phyloP scores from a whole-genome alignment of 2,113 vertebrate species.

The Lanius collurio region DNA sequence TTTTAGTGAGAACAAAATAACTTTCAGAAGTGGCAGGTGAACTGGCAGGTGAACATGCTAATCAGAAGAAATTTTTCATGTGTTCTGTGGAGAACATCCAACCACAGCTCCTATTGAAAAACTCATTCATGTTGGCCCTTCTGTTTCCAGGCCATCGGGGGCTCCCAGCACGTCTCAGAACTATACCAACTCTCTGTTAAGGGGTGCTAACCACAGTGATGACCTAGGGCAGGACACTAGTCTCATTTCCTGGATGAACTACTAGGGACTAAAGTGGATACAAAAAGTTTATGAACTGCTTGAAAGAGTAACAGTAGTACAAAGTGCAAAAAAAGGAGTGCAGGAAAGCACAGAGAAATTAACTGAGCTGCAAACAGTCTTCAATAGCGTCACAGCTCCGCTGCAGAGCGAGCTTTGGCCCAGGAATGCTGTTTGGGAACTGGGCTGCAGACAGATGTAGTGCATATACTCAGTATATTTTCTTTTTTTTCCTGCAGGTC shows the following conservation, averaged over 20 bases:
- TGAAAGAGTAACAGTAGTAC: slow-evolving; percentile 71
- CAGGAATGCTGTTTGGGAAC: slow-evolving; percentile 8
- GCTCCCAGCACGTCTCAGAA: slow-evolving; percentile 51
- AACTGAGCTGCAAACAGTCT: slow-evolving; percentile 54
- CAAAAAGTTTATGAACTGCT: slow-evolving; percentile 74
- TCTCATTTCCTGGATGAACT: slow-evolving; percentile 55
- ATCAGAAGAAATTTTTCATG: slow-evolving; percentile 25
- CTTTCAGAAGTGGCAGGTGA: slow-evolving; percentile 54
- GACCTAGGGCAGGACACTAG: slow-evolving; percentile 41
- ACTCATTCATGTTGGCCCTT: slow-evolving; percentile 25
- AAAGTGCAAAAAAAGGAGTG: slow-evolving; percentile 74
- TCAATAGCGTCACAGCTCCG: background rate
- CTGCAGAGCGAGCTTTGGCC: slow-evolving; percentile 12
- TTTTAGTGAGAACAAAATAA: slow-evolving; percentile 55
- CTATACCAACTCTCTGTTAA: background rate
- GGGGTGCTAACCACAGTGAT: slow-evolving; percentile 44
- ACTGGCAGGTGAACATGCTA: slow-evolving; percentile 51
- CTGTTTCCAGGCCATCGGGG: slow-evolving; percentile 63
- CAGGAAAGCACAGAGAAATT: slow-evolving; percentile 67
- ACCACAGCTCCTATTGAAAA: slow-evolving; percentile 36
- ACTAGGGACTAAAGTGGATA: slow-evolving; percentile 68
- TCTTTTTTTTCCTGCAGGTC: slow-evolving; percentile 73
- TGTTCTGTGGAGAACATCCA: slow-evolving; percentile 59
- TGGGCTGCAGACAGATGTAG: slow-evolving; percentile 30
- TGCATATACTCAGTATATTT: slow-evolving; percentile 58